Evolutionary conservation across 2,888 invertebrate species (phyloP), one percentile per base, ranked within the genome.

Genomic region (Cheilosia variabilis): DNA sequence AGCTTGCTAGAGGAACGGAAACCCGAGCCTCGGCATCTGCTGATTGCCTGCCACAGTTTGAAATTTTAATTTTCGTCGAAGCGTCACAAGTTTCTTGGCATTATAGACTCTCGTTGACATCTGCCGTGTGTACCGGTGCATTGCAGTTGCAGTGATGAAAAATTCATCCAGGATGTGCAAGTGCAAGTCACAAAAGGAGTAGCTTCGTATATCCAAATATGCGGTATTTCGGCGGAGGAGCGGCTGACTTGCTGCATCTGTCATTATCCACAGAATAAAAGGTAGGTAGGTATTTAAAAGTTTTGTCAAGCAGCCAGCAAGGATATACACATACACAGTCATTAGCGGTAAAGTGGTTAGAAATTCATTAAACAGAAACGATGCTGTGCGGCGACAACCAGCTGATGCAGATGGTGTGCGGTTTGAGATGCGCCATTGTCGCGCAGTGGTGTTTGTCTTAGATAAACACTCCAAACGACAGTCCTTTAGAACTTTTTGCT

Each of bases 61-160:
- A 50, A 69, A 52, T 81, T 69, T 63, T 81, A 69, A 76, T 81
- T 76, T 76, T 47, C 68, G 52, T 60, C 43, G 45, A 34, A 43
- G 58, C 53, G n/a, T 62, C 31, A 53, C 52, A 72, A 60, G 50
- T 58, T 68, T 37, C 52, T 57, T 45, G 27, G 22, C 53, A 53
- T 19, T 45, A 13, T 45, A 27, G 27, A 27, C 34, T 22, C 19
- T 43, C 60, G 13, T 47, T 57, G 47, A 27, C 62, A 53, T 63
- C 50, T 52, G 34, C 50, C 31, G 4, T 17, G 5, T 37, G 55
- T 24, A 34, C 19, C n/a, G n/a, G 45, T 4, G 24, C 24, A 19
- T 13, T 41, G 45, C 43, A 22, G 41, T 45, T 37, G 53, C 71
- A 63, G 58, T 71, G 69, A 63, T 57, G 63, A 79, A 71, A 63